phyloP scores from a whole-genome alignment of 2,888 invertebrate species.

The Alentia gelatinosa region DNA sequence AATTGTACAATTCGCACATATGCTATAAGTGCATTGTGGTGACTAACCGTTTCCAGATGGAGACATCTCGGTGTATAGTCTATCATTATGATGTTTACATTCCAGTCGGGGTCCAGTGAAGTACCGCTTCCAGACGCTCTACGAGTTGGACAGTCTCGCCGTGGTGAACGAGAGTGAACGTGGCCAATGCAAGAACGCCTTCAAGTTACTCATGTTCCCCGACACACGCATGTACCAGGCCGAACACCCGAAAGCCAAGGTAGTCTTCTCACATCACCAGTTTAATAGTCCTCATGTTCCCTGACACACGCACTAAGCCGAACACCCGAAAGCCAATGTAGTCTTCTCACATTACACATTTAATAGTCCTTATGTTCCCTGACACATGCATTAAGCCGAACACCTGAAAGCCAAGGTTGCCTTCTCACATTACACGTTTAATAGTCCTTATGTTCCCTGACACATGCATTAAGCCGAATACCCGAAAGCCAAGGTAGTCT shows the following conservation, averaged over 20 bases:
- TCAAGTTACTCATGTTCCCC: constrained; percentile 96
- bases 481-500: constrained; percentile 84
- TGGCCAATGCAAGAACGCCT: constrained; percentile 93
- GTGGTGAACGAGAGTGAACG: constrained; percentile 94
- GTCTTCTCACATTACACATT: too few relatives aligned
- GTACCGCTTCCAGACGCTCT: constrained; percentile 91
- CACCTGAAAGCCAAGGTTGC: too few relatives aligned
- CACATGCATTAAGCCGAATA: constrained; percentile 94
- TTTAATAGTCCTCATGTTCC: neutral
- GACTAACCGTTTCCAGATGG: too few relatives aligned
- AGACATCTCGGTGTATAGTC: too few relatives aligned
- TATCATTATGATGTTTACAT: too few relatives aligned
- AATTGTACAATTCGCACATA: too few relatives aligned
- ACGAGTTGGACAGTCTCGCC: constrained; percentile 93
- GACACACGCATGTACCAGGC: constrained; percentile 95
- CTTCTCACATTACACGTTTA: too few relatives aligned
- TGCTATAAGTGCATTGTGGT: too few relatives aligned
- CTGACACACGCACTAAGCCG: too few relatives aligned
- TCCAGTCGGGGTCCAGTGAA: constrained; percentile 87
- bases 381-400: too few relatives aligned
- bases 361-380: too few relatives aligned
- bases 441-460: constrained; percentile 97
- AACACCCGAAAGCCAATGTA: too few relatives aligned
- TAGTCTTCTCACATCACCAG: constrained; percentile 54
- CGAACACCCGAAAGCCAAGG: constrained; percentile 88